Percentiles rank a stretch among this genome's conserved stretches.
Conservation (phyloP, 2,113 vertebrate species). For the Hirundichthys speculiger region DNA sequence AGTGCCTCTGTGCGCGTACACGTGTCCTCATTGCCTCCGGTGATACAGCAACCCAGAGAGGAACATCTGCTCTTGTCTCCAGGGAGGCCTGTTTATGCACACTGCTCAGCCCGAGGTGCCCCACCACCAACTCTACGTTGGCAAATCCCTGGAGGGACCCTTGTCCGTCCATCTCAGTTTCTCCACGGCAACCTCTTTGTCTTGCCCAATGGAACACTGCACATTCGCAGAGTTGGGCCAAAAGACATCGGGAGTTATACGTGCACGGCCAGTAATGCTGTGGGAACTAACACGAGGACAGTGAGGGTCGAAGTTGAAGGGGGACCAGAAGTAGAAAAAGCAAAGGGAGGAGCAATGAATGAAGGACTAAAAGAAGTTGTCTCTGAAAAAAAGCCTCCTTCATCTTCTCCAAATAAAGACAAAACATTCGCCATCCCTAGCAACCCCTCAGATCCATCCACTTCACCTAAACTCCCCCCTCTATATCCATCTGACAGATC, state of each 20-base stretch:
- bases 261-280: constrained; percentile 87
- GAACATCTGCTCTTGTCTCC: constrained; percentile 84
- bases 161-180: constrained; percentile 90
- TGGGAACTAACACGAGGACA: constrained; percentile 84
- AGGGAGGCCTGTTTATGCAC: constrained; percentile 83
- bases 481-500: constrained; percentile 21
- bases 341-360: constrained; percentile 11
- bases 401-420: constrained; percentile 30
- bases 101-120: constrained; percentile 88
- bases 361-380: constrained; percentile 12
- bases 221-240: constrained; percentile 81
- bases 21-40: constrained; percentile 88
- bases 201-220: constrained; percentile 93
- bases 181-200: constrained; percentile 90
- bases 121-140: constrained; percentile 87
- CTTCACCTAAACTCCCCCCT: constrained; percentile 24
- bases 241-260: constrained; percentile 88
- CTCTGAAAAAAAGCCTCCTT: constrained; percentile 31
- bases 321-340: constrained; percentile 32
- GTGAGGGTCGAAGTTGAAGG: constrained; percentile 79
- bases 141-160: constrained; percentile 85
- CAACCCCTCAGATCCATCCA: constrained; percentile 35
- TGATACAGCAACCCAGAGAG: constrained; percentile 84
- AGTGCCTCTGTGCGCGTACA: constrained; percentile 88
- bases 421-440: constrained; percentile 19